Conservation (phyloP, 1,140 invertebrate genomes). For the Panagrolaimus sp. region DNA sequence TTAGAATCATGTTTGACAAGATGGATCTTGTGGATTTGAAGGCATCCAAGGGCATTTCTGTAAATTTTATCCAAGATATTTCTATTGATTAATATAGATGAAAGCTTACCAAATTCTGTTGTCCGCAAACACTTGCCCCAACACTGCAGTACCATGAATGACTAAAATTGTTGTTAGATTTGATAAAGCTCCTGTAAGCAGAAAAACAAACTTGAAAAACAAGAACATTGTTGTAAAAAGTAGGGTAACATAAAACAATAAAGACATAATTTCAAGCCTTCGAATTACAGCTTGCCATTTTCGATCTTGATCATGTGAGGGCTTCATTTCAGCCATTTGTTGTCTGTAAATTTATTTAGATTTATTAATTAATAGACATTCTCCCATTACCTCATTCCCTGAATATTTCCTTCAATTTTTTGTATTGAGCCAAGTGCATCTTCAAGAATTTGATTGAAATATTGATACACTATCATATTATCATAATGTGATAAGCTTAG, state of each 20-base stretch:
- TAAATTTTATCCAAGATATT: too few relatives aligned
- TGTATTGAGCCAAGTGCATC: conserved; percentile 38
- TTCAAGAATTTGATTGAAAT: conserved; percentile 52
- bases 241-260: conserved; percentile 51
- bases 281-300: conserved; percentile 56
- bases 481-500: conserved; percentile 52
- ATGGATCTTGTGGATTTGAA: conserved; percentile 13
- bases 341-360: conserved; percentile 29
- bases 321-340: conserved; percentile 36
- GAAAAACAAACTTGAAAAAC: conserved; percentile 45
- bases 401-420: conserved; percentile 39
- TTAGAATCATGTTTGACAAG: conserved; percentile 11
- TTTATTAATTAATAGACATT: neutral
- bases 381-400: conserved; percentile 42
- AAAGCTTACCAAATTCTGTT: conserved; percentile 32
- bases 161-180: neutral
- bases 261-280: conserved; percentile 49
- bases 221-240: conserved; percentile 53
- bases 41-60: conserved; percentile 52
- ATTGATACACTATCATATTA: conserved; percentile 54
- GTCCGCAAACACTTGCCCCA: conserved; percentile 53
- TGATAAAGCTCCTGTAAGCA: too few relatives aligned
- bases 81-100: too few relatives aligned
- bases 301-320: conserved; percentile 25
- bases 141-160: conserved; percentile 57